phyloP scores from a whole-genome alignment of 2,888 invertebrate genomes.

The Tromatobia lineatoria region DNA sequence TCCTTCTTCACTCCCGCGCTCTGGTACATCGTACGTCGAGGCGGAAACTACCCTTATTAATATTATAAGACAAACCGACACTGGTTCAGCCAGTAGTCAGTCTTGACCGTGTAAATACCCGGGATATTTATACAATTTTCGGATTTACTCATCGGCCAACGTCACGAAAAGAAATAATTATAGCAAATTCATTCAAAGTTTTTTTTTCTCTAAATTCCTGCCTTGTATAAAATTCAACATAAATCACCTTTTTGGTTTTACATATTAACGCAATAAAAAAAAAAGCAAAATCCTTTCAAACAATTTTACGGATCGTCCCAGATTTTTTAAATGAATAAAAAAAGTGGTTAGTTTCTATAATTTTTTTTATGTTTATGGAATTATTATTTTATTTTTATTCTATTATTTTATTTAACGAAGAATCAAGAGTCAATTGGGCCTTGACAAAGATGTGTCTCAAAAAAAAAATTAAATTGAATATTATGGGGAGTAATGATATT shows the following conservation, averaged over 20 bases:
- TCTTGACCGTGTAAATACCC: constrained; percentile 80
- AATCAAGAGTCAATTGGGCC: neutral
- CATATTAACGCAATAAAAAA: too few species aligned
- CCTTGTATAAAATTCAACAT: neutral
- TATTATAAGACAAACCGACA: constrained; percentile 83
- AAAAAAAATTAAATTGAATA: too few species aligned
- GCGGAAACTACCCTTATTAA: constrained; percentile 85
- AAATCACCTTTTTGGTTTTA: too few species aligned
- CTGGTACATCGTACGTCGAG: constrained; percentile 76
- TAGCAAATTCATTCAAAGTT: neutral
- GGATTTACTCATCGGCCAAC: constrained; percentile 61
- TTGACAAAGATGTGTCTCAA: neutral
- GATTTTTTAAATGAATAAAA: too few species aligned
- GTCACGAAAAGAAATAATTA: neutral
- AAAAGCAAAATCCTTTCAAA: too few species aligned
- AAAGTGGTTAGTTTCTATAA: too few species aligned
- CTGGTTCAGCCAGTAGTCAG: constrained; percentile 60
- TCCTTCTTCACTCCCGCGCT: constrained; percentile 28
- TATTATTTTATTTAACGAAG: too few species aligned
- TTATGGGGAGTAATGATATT: neutral
- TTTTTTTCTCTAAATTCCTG: neutral
- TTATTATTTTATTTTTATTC: too few species aligned
- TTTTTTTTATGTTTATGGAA: too few species aligned
- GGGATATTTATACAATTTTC: constrained; percentile 78
- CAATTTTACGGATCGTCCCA: too few species aligned